These are phyloP conservation scores for Pheucticus melanocephalus DNA, from an alignment of 2,113 vertebrate genomes.

Conservation along the genomic window DNA sequence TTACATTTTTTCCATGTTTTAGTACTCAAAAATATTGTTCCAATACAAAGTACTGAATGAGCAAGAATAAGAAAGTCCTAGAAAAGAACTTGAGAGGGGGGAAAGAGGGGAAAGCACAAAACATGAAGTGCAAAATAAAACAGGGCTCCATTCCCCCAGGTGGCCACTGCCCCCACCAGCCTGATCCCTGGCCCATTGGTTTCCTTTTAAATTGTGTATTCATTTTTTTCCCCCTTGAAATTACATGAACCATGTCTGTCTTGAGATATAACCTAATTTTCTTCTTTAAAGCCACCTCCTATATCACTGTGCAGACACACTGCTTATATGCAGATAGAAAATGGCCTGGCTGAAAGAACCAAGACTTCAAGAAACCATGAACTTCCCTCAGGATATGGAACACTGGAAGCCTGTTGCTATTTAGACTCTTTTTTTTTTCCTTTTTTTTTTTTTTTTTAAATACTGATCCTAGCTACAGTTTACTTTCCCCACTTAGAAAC, in stretches of 20 bases:
- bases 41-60: neutral
- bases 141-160: neutral
- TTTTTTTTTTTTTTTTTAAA: neutral
- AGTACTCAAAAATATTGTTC: neutral
- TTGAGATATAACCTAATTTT: neutral
- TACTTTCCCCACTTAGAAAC: conserved; percentile 59
- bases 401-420: conserved; percentile 28
- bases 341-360: neutral
- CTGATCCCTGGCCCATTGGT: neutral
- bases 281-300: neutral
- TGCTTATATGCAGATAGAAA: neutral
- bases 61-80: neutral
- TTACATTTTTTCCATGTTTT: neutral
- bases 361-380: neutral
- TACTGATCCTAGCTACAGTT: conserved; percentile 41
- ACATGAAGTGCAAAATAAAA: neutral
- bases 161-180: neutral
- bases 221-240: neutral
- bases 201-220: neutral
- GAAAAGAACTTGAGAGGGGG: neutral
- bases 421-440: neutral
- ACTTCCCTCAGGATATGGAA: neutral
- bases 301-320: neutral
- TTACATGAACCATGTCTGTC: neutral
- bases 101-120: neutral